Evolutionary conservation across 2,888 invertebrate species (phyloP).

Genomic region (Gonocerus acuteangulatus): DNA sequence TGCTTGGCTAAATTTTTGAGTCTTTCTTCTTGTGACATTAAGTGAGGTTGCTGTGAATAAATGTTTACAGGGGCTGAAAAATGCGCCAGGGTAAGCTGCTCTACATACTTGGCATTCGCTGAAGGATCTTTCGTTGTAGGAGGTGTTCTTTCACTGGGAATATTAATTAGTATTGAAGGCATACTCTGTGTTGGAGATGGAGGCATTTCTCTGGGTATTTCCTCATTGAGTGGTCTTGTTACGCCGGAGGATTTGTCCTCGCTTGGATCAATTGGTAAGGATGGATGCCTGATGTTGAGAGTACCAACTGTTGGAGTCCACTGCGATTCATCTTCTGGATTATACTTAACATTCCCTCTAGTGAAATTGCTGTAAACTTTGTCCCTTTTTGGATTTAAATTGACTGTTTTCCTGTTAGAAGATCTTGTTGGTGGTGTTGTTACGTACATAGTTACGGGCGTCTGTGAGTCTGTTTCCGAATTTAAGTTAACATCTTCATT

Average conservation of each 20-base stretch:
- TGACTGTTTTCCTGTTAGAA: background rate
- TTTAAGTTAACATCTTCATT: background rate
- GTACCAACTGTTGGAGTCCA: constrained; percentile 2
- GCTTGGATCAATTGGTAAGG: constrained; percentile 32
- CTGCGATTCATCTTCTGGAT: constrained; percentile 1
- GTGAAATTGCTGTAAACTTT: constrained; percentile 17
- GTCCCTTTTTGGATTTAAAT: background rate
- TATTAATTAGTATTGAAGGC: background rate
- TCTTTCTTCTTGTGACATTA: constrained; percentile 34
- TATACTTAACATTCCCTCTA: constrained; percentile 12
- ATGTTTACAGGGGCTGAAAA: constrained; percentile 34
- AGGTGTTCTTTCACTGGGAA: background rate
- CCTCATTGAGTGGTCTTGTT: background rate
- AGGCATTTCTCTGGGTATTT: background rate
- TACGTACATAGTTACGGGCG: background rate
- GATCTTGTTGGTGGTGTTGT: background rate
- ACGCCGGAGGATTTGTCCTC: constrained; percentile 26
- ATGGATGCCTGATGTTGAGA: constrained; percentile 33
- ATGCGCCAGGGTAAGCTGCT: constrained; percentile 39
- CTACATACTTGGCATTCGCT: constrained; percentile 36
- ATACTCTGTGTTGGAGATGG: background rate
- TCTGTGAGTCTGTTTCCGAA: background rate
- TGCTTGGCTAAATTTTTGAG: constrained; percentile 35
- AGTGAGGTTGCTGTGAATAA: constrained; percentile 28
- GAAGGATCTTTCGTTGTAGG: constrained; percentile 17